Evolutionary conservation across 2,888 invertebrate species (phyloP), one percentile per base, ranked within the genome.

Genomic region (Masnerella sp.): DNA sequence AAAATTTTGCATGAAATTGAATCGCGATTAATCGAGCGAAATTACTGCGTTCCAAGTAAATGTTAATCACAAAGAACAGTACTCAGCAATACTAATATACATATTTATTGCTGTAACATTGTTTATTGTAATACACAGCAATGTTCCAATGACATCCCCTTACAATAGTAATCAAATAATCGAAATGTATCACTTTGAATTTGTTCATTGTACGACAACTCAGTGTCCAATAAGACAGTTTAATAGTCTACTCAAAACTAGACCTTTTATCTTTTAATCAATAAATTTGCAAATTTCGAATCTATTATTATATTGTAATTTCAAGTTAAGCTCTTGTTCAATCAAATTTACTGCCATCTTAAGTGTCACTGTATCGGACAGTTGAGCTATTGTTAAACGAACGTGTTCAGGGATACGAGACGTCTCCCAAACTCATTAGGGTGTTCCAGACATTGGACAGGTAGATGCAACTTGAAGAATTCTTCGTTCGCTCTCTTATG

Each of bases 61-160:
- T 69, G 70, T 65, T 74, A 74, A 74, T 77, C 74, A 78, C 71
- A 83, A 83, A 83, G 79, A 84, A 84, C 71, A 80, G 69, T 79
- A 84, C 79, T 80, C 81, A 74, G 79, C 82, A 79, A 61, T 85
- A 79, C 83, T 85, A 84, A 85, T 85, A 81, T 85, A 86, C 83
- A 86, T 83, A 75, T 87, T 86, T 87, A 86, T 87, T 86, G 85
- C 85, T 85, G 83, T 80, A 84, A 86, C 82, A 83, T 84, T 80
- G 72, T 84, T 80, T 81, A 81, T 82, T 77, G 80, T 82, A 81
- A 82, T 85, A 86, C 83, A 86, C 78, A 77, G 77, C 78, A 82
- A 81, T 81, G 77, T 80, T 74, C 78, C 80, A 79, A 80, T 78
- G 77, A 81, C 79, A 78, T 79, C 81, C 79, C 77, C 78, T 81